Base-by-base conservation (phyloP, 2,888 invertebrate genomes). In the Drosophila imparisetae region DNA sequence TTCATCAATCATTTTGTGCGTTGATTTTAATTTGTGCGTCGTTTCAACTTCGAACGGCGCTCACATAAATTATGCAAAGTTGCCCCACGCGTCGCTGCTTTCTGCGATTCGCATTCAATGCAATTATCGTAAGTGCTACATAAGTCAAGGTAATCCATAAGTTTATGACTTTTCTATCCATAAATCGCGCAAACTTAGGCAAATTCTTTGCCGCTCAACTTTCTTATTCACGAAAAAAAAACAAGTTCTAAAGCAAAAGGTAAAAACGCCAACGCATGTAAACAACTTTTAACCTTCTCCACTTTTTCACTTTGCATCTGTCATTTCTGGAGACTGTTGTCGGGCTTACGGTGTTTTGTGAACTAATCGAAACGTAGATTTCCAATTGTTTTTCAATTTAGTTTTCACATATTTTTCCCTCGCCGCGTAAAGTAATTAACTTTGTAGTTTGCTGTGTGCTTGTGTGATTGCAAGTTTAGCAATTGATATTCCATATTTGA, bases 11-110 rank as follows among this genome's bases (percentile, higher is more conserved):
- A 86, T 82, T 81, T 84, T 81, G 90, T 86, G 86, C 85, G 85
- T 84, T 84, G 90, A 86, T 86, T 86, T 86, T 89, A 86, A 86
- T 86, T 87, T 86, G 85, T 85, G 85, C 85, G 75, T 77, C 83
- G 67, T 80, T 80, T 86, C 80, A 87, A 89, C 85, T 85, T 89
- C 87, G 85, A 84, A 81, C 81, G 63, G 48, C 53, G 57, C 77
- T 66, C 81, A 68, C 88, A 86, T 86, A 89, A 86, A 89, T 86
- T 86, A 86, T 86, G 90, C 74, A 86, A 84, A 89, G 89, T 89
- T 87, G 75, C 75, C 60, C 60, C 66, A 45, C 34, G 38, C 52
- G 64, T 21, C 60, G 62, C 55, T 63, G 55, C n/a, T 57, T 54
- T 72, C 30, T 50, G 63, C 70, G 73, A 64, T 76, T 71, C 79